These are phyloP conservation scores for Linnaemya vulpina DNA, from an alignment of 2,888 invertebrate species.

Conservation along the genomic window DNA sequence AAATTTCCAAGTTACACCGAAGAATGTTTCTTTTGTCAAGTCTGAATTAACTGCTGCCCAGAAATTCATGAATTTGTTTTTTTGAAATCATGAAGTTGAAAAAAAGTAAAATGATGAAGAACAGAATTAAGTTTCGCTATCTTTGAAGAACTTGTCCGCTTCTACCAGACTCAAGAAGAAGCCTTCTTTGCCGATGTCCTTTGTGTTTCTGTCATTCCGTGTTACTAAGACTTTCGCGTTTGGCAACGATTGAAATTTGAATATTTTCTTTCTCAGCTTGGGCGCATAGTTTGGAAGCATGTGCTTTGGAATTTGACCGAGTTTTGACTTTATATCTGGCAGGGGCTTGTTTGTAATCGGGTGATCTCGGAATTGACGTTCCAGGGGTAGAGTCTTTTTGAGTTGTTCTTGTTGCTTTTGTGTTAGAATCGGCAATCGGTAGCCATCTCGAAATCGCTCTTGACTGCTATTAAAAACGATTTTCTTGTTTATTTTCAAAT, in stretches of 20 bases:
- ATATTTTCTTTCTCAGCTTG: constrained; percentile 77
- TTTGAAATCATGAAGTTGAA: no score
- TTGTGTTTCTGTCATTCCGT: constrained; percentile 74
- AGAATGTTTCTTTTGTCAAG: no score
- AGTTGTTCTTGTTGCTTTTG: constrained; percentile 73
- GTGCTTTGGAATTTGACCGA: constrained; percentile 75
- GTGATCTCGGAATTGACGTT: constrained; percentile 75
- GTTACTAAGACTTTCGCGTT: constrained; percentile 77
- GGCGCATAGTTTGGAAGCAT: constrained; percentile 74
- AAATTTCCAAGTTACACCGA: no score
- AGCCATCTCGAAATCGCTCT: constrained; percentile 78
- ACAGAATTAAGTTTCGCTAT: neutral
- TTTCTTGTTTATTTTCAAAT: constrained; percentile 79
- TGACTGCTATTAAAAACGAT: constrained; percentile 79
- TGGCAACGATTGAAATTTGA: constrained; percentile 79
- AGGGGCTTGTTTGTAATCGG: constrained; percentile 70
- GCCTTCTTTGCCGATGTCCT: constrained; percentile 10
- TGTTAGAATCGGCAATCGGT: constrained; percentile 74
- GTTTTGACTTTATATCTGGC: constrained; percentile 71
- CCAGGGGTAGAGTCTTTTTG: constrained; percentile 73
- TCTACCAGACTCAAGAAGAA: constrained; percentile 47
- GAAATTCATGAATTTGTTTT: no score
- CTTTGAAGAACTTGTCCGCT: constrained; percentile 53
- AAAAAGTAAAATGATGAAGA: no score
- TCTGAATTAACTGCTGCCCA: no score